These are phyloP conservation scores for Valencia hispanica DNA, from an alignment of 2,797 vertebrate genomes.

Conservation along the genomic window DNA sequence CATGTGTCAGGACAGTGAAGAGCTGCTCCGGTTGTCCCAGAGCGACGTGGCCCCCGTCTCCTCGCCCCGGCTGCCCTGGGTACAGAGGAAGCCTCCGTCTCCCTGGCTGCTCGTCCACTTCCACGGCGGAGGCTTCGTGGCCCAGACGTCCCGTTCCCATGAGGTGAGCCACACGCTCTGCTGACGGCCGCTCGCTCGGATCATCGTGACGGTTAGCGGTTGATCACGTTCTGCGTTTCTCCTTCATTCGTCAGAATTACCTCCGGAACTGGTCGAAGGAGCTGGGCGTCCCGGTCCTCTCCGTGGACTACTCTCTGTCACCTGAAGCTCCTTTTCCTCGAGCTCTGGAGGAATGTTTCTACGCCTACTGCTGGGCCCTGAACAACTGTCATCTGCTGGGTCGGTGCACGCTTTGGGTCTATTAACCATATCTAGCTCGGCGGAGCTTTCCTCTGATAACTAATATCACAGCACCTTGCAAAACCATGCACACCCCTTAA, in stretches of 20 bases:
- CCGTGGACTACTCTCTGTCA: constrained; percentile 83
- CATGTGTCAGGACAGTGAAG: constrained; percentile 84
- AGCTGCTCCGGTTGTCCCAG: constrained; percentile 76
- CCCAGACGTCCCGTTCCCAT: constrained; percentile 83
- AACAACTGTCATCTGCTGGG: constrained; percentile 82
- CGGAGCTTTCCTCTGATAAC: too few relatives aligned
- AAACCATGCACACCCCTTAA: too few relatives aligned
- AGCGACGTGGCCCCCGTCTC: constrained; percentile 70
- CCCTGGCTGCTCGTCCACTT: constrained; percentile 82
- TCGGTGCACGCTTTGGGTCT: constrained; percentile 49
- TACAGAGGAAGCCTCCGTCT: constrained; percentile 73
- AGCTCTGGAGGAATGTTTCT: constrained; percentile 85
- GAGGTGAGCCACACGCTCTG: constrained; percentile 62
- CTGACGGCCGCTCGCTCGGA: too few relatives aligned
- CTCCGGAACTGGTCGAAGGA: constrained; percentile 81
- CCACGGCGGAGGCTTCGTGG: constrained; percentile 84
- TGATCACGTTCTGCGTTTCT: neutral
- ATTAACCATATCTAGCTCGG: too few relatives aligned
- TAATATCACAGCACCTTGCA: too few relatives aligned
- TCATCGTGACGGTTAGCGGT: too few relatives aligned
- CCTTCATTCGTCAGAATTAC: constrained; percentile 68
- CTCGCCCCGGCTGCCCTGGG: constrained; percentile 74
- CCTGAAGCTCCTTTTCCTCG: constrained; percentile 83
- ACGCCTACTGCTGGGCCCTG: constrained; percentile 85
- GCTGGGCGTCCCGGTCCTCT: constrained; percentile 78